Evolutionary conservation across 2,797 vertebrate genomes (phyloP).

Genomic region (Catamblyrhynchus diadema): DNA sequence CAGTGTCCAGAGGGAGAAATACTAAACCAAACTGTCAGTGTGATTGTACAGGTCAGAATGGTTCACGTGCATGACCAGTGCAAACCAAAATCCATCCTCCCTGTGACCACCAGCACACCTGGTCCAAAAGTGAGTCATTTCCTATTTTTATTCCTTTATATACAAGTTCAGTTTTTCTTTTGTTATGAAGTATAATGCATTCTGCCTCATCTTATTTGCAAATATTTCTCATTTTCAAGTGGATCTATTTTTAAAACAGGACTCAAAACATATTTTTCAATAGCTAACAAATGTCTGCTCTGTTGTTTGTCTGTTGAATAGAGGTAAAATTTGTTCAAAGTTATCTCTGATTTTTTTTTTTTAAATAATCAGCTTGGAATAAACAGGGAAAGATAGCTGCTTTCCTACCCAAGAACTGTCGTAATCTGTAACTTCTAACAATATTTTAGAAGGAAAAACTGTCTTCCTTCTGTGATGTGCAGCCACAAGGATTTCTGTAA

Average conservation of each 20-base stretch:
- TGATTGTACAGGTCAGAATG: background rate
- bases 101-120: background rate
- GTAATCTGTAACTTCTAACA: conserved; percentile 12
- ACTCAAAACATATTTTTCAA: background rate
- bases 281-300: background rate
- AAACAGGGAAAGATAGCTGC: background rate
- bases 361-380: conserved; percentile 10
- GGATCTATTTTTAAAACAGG: conserved; percentile 32
- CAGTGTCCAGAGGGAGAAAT: background rate
- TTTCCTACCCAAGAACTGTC: background rate
- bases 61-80: background rate
- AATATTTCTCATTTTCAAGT: conserved; percentile 19
- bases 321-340: conserved; percentile 21
- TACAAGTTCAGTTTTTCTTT: background rate
- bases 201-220: conserved; percentile 46
- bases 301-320: background rate
- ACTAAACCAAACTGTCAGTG: background rate
- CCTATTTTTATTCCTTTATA: background rate
- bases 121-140: background rate
- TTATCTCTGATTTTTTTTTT: background rate
- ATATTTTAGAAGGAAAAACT: background rate
- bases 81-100: background rate
- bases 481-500: conserved; percentile 54
- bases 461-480: conserved; percentile 29
- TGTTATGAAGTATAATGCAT: background rate